phyloP scores from a whole-genome alignment of 1,140 invertebrate genomes.

The Venustaconcha ellipsiformis region DNA sequence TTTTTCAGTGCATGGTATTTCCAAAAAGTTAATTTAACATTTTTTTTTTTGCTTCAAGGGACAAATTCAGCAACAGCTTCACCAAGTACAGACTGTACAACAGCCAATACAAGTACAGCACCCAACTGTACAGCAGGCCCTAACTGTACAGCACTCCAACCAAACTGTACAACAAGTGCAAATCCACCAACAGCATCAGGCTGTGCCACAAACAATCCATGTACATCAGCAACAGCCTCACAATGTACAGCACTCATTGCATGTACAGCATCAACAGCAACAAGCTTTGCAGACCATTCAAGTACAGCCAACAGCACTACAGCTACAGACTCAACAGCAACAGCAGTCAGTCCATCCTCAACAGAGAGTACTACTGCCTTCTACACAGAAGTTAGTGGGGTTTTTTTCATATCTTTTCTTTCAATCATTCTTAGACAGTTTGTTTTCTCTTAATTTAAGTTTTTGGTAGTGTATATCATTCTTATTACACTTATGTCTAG shows the following conservation, averaged over 20 bases:
- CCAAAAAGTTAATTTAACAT: background rate
- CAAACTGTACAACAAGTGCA: background rate
- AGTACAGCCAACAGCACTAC: conserved; percentile 15
- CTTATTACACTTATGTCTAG: background rate
- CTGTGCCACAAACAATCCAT: conserved; percentile 30
- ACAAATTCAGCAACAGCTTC: conserved; percentile 32
- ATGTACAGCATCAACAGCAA: conserved; percentile 21
- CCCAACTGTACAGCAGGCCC: too few species aligned
- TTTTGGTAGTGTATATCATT: background rate
- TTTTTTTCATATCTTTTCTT: background rate
- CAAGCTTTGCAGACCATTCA: conserved; percentile 32
- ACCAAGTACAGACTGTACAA: conserved; percentile 21
- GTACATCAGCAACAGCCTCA: conserved; percentile 28
- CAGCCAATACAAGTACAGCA: too few species aligned
- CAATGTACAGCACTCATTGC: background rate
- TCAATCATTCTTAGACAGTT: conserved; percentile 6
- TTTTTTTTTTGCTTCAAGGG: conserved; percentile 2
- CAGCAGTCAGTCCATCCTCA: conserved; percentile 27
- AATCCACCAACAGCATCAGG: conserved; percentile 18
- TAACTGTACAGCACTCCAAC: background rate
- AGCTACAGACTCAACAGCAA: conserved; percentile 34
- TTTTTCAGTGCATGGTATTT: background rate
- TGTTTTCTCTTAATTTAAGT: background rate
- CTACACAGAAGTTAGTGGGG: conserved; percentile 55
- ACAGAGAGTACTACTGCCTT: conserved; percentile 51